Evolutionary conservation across 1,140 invertebrate genomes (phyloP), one percentile per base, ranked within the genome.

Genomic region (Pseudomyrmex sp.): DNA sequence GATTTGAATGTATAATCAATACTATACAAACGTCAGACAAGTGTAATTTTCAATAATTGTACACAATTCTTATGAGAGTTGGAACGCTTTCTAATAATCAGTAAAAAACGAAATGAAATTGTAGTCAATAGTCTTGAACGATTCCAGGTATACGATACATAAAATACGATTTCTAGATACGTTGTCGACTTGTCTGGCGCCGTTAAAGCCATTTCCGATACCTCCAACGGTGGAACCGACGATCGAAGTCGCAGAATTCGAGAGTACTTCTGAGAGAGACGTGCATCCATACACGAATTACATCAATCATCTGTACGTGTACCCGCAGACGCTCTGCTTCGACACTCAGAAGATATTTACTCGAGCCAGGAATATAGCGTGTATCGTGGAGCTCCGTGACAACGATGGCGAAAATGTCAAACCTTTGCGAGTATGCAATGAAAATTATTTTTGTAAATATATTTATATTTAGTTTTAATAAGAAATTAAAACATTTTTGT

Each of bases 341-440:
- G 98, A 99, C 92, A 97, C 97, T n/a, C 98, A 99, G 93, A 99
- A 98, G 92, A 95, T 96, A 87, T 97, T 98, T 89, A 96, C 96
- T 0, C 95, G 98, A 92, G 98, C 98, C 0, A 95, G 98, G 88
- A 99, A 99, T 92, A 98, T 99, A 88, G 97, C 97, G 0, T 98
- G 98, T 84, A 95, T 97, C 59, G 95, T 99, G 9, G 98, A 99
- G 94, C 91, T 99, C 26, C 95, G 97, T 72, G 98, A 98, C 89
- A 96, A 96, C 52, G 98, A 98, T 93, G 93, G 95, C 48, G 96
- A 96, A 90, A 95, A 95, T 90, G 95, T 96, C n/a, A 93, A 95
- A 84, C 96, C 97, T 46, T 91, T 98, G 20, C 95, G 96, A 92
- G 97, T 97, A 93, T 90, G 91, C 89, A 79, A 87, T n/a, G 50